A percentile compares a stretch with the other conserved stretches of the same genome.
These are phyloP conservation scores for Diaprepes abbreviatus DNA, from an alignment of 2,888 invertebrate genomes.

Conservation along the genomic window DNA sequence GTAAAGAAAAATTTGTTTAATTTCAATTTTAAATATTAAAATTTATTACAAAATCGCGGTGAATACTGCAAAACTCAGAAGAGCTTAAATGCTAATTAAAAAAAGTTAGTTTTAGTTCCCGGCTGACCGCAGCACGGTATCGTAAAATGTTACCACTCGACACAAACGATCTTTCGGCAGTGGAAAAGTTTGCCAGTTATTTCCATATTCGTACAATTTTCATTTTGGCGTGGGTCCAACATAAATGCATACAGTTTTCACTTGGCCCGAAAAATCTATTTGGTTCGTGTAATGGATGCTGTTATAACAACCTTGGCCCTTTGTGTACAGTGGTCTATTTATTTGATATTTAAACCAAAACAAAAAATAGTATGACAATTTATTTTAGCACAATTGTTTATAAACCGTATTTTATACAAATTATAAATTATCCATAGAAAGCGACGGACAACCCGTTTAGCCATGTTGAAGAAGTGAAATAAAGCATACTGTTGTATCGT, in stretches of 20 bases:
- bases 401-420: too few relatives aligned
- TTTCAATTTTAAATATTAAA: too few relatives aligned
- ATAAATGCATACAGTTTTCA: conserved; percentile 35
- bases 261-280: conserved; percentile 47
- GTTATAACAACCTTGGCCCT: conserved; percentile 48
- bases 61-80: neutral
- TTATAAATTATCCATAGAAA: too few relatives aligned
- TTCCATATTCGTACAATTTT: conserved; percentile 14
- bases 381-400: too few relatives aligned
- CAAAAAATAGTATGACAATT: too few relatives aligned
- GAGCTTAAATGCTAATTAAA: neutral
- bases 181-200: conserved; percentile 6
- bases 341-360: neutral
- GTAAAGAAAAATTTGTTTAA: too few relatives aligned
- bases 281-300: conserved; percentile 49
- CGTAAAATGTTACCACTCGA: conserved; percentile 10
- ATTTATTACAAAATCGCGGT: too few relatives aligned
- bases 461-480: too few relatives aligned
- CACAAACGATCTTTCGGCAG: conserved; percentile 12
- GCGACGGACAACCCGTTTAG: too few relatives aligned
- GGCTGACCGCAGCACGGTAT: neutral
- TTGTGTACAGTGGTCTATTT: conserved; percentile 1
- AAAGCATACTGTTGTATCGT: too few relatives aligned
- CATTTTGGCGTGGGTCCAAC: conserved; percentile 16
- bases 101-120: neutral